Base-by-base conservation (phyloP, 2,113 vertebrate species). In the Chloropsis cyanopogon region DNA sequence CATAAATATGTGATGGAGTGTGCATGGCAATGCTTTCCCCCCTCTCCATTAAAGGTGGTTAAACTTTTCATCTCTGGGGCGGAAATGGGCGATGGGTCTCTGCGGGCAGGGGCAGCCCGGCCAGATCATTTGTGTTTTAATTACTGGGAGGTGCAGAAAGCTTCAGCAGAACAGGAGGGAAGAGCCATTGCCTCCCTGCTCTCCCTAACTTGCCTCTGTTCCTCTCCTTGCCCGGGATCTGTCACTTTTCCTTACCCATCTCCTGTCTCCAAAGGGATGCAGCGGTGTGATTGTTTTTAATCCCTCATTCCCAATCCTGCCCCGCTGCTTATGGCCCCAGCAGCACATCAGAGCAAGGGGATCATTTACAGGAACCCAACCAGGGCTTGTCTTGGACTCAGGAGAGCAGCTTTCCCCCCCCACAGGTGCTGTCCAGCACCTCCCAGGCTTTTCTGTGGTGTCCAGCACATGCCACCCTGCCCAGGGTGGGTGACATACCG, bases 1-100 rank as follows among this genome's bases (percentile, higher is more conserved):
- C 93, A 87, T 96, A 93, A 96, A 92, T 94, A 93, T n/a, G 91
- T 91, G 93, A 91, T 92, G 90, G 95, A 95, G 82, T 49, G 92
- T 61, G 29, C 4, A 52, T 71, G 93, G 91, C 72, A 79, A 60
- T 2, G 28, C 69, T 68, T 49, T 92, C 90, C 86, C 93, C 90
- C 92, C 72, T 71, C 72, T 46, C 88, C 88, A 39, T 81, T 88
- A 75, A 35, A 71, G 93, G 88, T 95, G 92, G 76, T 95, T 97
- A 95, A 88, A 94, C 93, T 96, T 95, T 57, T 92, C 93, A 94
- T 94, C 91, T 78, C 66, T 52, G 77, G 33, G 95, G 73, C 16
- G 53, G 93, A 89, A 91, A 86, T 1, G 63, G 93, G 70, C 31
- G 11, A n/a, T 33, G 93, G 65, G 46, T 90, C 94, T 76, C 96